Conservation (phyloP, 37 sponge, comb jelly and placozoan species). For the Dysidea cf. avara region DNA sequence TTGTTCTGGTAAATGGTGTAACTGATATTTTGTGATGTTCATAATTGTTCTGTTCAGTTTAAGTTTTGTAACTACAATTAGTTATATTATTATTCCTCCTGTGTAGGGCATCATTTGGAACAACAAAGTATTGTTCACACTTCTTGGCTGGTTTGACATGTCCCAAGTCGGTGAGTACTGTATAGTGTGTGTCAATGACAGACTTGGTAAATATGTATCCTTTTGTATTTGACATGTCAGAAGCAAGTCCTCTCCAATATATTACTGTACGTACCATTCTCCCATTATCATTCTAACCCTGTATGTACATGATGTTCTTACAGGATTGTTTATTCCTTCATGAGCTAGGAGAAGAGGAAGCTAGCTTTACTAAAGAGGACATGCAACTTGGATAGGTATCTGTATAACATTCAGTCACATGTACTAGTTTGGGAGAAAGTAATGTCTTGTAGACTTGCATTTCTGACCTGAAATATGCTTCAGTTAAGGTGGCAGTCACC, state of each 20-base stretch:
- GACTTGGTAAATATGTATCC: too few relatives aligned
- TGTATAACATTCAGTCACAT: too few relatives aligned
- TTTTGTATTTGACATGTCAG: too few relatives aligned
- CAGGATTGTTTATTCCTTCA: conserved; percentile 98
- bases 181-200: too few relatives aligned
- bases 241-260: too few relatives aligned
- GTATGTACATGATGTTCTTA: too few relatives aligned
- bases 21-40: background rate
- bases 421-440: too few relatives aligned
- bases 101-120: conserved; percentile 92
- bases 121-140: conserved; percentile 91
- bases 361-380: conserved; percentile 96
- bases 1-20: background rate
- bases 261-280: too few relatives aligned
- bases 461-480: too few relatives aligned
- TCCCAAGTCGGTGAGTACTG: conserved; percentile 85
- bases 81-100: background rate
- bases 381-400: conserved; percentile 80
- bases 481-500: too few relatives aligned
- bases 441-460: too few relatives aligned
- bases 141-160: conserved; percentile 79
- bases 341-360: conserved; percentile 88
- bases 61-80: background rate
- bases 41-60: background rate
- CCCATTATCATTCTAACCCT: too few relatives aligned